Base-by-base conservation (phyloP, 2,113 vertebrate genomes). In the Nycticorax nycticorax region DNA sequence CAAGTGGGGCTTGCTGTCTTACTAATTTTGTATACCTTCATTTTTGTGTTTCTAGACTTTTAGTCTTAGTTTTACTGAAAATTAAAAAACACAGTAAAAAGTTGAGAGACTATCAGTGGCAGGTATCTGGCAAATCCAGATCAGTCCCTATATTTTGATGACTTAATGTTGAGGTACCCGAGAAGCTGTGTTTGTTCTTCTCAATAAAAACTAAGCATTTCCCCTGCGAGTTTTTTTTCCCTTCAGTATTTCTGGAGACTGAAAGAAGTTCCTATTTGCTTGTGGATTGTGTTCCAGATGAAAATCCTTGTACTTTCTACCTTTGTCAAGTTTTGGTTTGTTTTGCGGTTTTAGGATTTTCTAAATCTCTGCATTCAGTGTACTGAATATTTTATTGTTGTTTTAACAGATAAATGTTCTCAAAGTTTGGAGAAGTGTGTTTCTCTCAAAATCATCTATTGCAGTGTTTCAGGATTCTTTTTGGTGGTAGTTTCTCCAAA, bases 401-500 rank as follows among this genome's bases (percentile, higher is more conserved):
- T 79, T 91, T 88, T 60, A 27, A 63, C 63, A 98, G 95, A 78
- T 82, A 81, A 91, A 72, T 41, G 18, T 90, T 88, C 35, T 92
- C 53, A 93, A 96, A 85, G 64, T 96, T 55, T 98, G 97, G 96
- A 98, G 55, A 90, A 93, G 19, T 32, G 67, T 98, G 45, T 97
- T 98, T 93, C 85, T 98, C 72, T 98, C 96, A 67, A 81, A 96
- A 71, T 75, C 92, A 22, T 98, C 96, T 64, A 47, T 97, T 97
- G 92, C 94, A 57, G 86, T 97, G 68, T 92, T 98, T 91, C 94
- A 98, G 85, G 97, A 98, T 96, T 96, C 67, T 15, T 98, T 98
- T 90, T 98, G 96, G 97, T 98, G 82, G 66, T 97, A 95, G 67
- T 97, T 98, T 92, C 93, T 98, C 50, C 74, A 95, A 62, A 97